phyloP scores from a whole-genome alignment of 1,140 invertebrate genomes.

The Arion vulgaris region DNA sequence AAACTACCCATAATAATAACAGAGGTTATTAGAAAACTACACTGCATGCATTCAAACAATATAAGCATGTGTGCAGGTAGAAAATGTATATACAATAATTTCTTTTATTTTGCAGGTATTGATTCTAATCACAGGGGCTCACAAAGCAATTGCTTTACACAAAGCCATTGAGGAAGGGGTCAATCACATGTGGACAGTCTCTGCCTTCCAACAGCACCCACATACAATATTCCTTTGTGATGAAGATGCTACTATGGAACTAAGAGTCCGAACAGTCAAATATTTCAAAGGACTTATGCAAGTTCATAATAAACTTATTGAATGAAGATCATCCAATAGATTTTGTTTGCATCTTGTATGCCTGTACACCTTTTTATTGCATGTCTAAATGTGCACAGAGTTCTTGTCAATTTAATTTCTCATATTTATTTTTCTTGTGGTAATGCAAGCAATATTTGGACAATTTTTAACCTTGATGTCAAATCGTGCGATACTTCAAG shows the following conservation, averaged over 20 bases:
- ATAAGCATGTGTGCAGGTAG: no score
- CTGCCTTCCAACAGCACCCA: constrained; percentile 89
- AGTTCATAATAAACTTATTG: constrained; percentile 74
- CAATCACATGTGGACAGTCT: constrained; percentile 99
- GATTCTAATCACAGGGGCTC: constrained; percentile 97
- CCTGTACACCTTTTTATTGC: no score
- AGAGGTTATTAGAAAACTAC: no score
- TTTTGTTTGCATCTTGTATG: background rate
- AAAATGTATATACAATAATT: background rate
- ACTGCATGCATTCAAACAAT: no score
- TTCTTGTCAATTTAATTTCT: no score
- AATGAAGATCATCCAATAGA: constrained; percentile 46
- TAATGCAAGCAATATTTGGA: no score
- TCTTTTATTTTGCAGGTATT: constrained; percentile 82
- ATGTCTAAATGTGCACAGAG: no score
- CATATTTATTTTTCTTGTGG: no score
- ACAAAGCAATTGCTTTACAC: constrained; percentile 96
- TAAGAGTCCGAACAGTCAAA: constrained; percentile 98
- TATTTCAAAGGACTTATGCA: constrained; percentile 89
- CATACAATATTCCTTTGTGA: constrained; percentile 91
- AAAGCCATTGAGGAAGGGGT: constrained; percentile 98
- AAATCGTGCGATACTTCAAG: no score
- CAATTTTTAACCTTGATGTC: no score
- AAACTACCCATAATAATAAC: no score
- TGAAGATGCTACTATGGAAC: constrained; percentile 96